Conservation (phyloP, 2,888 invertebrate genomes). For the Lagria hirta region DNA sequence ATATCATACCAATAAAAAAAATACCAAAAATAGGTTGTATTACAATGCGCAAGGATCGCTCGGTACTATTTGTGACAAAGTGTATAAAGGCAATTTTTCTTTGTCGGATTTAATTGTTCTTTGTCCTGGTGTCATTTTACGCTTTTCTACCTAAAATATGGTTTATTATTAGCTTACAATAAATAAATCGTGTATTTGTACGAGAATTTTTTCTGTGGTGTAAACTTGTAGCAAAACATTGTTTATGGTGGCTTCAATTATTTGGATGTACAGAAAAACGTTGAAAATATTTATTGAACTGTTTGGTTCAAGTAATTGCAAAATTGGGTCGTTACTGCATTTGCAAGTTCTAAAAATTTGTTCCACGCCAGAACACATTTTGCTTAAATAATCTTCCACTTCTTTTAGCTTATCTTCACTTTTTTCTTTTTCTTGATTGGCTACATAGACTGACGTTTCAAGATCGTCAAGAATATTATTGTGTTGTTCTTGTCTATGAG, state of each 20-base stretch:
- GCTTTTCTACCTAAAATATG: slow-evolving; percentile 31
- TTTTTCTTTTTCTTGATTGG: slow-evolving; percentile 15
- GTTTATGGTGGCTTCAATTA: slow-evolving; percentile 74
- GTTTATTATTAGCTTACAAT: background rate
- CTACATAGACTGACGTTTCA: slow-evolving; percentile 51
- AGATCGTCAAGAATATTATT: slow-evolving; percentile 62
- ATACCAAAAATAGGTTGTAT: slow-evolving; percentile 29
- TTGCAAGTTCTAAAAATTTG: slow-evolving; percentile 64
- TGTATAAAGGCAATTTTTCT: slow-evolving; percentile 44
- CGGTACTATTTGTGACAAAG: slow-evolving; percentile 50
- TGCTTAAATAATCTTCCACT: slow-evolving; percentile 45
- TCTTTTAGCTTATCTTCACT: slow-evolving; percentile 35
- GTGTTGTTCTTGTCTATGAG: slow-evolving; percentile 60
- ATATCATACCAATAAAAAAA: slow-evolving; percentile 3
- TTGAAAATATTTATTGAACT: slow-evolving; percentile 71
- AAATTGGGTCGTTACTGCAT: slow-evolving; percentile 72
- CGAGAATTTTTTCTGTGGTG: slow-evolving; percentile 43
- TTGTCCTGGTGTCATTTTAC: slow-evolving; percentile 41
- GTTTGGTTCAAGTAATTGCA: slow-evolving; percentile 70
- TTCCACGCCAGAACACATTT: slow-evolving; percentile 57
- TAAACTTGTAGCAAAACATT: slow-evolving; percentile 65
- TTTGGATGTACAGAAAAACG: slow-evolving; percentile 77
- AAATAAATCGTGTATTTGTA: slow-evolving; percentile 12
- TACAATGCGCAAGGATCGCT: slow-evolving; percentile 59
- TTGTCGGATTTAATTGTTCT: slow-evolving; percentile 48